These are phyloP conservation scores for Hydrolagus affinis DNA, from an alignment of 2,113 vertebrate genomes.

Conservation along the genomic window DNA sequence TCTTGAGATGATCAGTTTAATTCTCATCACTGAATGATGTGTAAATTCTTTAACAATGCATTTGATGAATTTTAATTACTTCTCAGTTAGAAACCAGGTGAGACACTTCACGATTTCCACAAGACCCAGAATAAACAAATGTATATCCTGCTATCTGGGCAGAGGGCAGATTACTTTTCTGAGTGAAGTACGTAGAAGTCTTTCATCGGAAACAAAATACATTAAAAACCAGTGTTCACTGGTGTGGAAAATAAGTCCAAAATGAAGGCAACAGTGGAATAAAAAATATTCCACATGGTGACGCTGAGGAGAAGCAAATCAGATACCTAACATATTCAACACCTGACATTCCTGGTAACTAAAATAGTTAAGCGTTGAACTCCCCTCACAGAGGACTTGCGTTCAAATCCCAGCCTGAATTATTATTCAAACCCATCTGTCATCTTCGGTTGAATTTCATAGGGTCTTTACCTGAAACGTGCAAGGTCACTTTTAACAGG, in stretches of 20 bases:
- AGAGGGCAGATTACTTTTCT: not conserved
- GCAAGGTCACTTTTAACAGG: too few relatives aligned
- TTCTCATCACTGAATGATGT: not conserved
- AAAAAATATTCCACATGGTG: too few relatives aligned
- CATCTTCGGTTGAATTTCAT: too few relatives aligned
- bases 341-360: too few relatives aligned
- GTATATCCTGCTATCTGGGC: too few relatives aligned
- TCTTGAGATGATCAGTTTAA: not conserved
- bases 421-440: too few relatives aligned
- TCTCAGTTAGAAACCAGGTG: not conserved
- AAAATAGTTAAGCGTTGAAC: too few relatives aligned
- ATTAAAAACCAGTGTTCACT: not conserved
- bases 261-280: not conserved
- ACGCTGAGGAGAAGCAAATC: too few relatives aligned
- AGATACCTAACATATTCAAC: too few relatives aligned
- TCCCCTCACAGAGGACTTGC: too few relatives aligned
- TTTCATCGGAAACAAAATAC: not conserved
- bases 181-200: not conserved
- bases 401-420: too few relatives aligned
- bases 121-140: not conserved
- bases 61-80: not conserved
- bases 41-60: not conserved
- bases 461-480: too few relatives aligned
- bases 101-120: not conserved
- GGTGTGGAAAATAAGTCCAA: not conserved